These are phyloP conservation scores for Notocelia uddmanniana DNA, from an alignment of 2,888 invertebrate genomes.

Conservation along the genomic window DNA sequence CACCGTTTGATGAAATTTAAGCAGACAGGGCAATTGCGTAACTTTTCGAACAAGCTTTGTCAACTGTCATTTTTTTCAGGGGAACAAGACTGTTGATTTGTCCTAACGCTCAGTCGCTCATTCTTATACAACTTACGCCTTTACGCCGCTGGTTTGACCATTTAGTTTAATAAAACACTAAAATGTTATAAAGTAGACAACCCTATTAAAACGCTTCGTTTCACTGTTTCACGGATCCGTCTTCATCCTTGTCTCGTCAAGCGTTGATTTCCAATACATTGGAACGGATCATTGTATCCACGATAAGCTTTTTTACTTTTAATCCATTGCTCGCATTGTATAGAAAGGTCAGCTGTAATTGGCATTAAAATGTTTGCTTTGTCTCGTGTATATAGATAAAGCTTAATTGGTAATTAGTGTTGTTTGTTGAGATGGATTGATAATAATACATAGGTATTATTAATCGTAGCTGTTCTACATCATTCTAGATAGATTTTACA, in stretches of 20 bases:
- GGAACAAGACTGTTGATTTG: too few relatives aligned
- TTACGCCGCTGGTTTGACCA: too few relatives aligned
- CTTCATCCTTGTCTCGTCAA: conserved; percentile 46
- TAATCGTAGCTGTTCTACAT: too few relatives aligned
- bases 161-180: too few relatives aligned
- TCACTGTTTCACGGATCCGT: conserved; percentile 25
- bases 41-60: too few relatives aligned
- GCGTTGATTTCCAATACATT: conserved; percentile 47
- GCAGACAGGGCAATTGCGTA: too few relatives aligned
- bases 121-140: too few relatives aligned
- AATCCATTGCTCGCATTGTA: conserved; percentile 45
- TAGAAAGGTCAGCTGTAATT: conserved; percentile 43
- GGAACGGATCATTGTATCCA: conserved; percentile 25
- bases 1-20: too few relatives aligned
- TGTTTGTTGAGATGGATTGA: neutral
- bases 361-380: conserved; percentile 34
- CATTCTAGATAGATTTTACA: too few relatives aligned
- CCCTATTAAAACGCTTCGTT: conserved; percentile 38
- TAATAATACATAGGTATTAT: neutral
- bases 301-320: conserved; percentile 41
- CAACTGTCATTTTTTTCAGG: too few relatives aligned
- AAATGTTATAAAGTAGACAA: neutral
- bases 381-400: conserved; percentile 29
- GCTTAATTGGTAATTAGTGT: conserved; percentile 33
- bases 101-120: too few relatives aligned